Percentiles rank a stretch among this genome's conserved stretches.
Evolutionary conservation across 2,888 invertebrate genomes (phyloP).

Genomic region (Apodemia zela): DNA sequence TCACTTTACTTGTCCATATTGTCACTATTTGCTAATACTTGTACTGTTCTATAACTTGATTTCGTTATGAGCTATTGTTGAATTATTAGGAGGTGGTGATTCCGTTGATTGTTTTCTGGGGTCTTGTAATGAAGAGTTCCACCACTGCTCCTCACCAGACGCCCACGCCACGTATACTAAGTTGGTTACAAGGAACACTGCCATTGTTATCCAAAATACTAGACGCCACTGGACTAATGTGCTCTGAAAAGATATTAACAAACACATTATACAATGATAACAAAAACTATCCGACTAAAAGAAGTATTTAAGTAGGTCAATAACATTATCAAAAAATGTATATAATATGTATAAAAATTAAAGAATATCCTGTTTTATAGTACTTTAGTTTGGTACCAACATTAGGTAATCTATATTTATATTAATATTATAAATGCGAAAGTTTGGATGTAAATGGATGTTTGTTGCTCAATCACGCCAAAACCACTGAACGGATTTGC

Average conservation of each 20-base stretch:
- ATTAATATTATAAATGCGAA: no score
- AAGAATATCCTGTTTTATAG: no score
- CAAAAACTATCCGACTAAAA: not conserved
- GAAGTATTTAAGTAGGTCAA: no score
- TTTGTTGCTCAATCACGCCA: no score
- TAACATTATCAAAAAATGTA: no score
- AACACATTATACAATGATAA: not conserved
- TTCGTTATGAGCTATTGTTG: slow-evolving; percentile 60
- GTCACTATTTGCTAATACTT: slow-evolving; percentile 7
- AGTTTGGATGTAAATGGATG: no score
- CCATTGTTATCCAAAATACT: slow-evolving; percentile 91
- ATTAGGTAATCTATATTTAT: no score
- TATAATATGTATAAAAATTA: no score
- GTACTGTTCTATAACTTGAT: slow-evolving; percentile 46
- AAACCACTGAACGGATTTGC: no score
- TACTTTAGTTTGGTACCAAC: no score
- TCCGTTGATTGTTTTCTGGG: slow-evolving; percentile 55
- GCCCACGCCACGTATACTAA: slow-evolving; percentile 86
- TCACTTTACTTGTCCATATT: slow-evolving; percentile 18
- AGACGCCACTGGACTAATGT: slow-evolving; percentile 85
- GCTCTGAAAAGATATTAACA: slow-evolving; percentile 63
- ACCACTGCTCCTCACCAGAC: slow-evolving; percentile 88
- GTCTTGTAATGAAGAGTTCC: slow-evolving; percentile 81
- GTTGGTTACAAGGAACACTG: slow-evolving; percentile 85
- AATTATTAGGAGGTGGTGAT: slow-evolving; percentile 37